Evolutionary conservation across 2,797 vertebrate genomes (phyloP).

Genomic region (Emydoidea blandingii): DNA sequence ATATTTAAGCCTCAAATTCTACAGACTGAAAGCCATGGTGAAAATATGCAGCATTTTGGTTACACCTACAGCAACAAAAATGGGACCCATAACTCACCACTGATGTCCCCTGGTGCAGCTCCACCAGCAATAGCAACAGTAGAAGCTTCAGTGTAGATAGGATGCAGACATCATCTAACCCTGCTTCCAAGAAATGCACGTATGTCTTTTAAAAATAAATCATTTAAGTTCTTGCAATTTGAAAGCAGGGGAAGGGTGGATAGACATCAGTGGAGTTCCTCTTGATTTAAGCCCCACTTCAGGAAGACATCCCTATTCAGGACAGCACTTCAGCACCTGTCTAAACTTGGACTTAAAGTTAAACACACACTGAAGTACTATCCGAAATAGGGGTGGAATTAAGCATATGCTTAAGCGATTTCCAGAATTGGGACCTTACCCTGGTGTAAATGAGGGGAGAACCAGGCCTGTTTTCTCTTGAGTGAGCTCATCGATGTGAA

Average conservation of each 20-base stretch:
- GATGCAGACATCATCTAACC: neutral
- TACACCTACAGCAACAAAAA: neutral
- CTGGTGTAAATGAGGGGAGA: neutral
- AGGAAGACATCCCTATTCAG: neutral
- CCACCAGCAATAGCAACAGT: neutral
- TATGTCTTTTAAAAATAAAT: neutral
- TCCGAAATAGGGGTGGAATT: neutral
- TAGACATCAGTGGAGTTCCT: neutral
- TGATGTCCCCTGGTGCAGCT: neutral
- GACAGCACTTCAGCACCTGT: neutral
- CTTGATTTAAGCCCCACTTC: neutral
- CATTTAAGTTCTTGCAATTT: neutral
- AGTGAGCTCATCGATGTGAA: neutral
- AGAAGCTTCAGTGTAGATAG: neutral
- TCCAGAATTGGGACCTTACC: neutral
- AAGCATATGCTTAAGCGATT: neutral
- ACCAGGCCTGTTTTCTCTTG: neutral
- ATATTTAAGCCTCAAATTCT: neutral
- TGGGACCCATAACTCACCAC: accelerated
- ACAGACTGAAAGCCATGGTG: neutral
- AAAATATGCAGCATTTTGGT: neutral
- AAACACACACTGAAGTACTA: neutral
- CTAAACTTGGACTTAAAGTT: neutral
- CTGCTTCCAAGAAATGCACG: neutral
- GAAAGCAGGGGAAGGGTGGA: neutral